Conservation (phyloP, 2,888 invertebrate species). For the Scaptomyza tumidula region DNA sequence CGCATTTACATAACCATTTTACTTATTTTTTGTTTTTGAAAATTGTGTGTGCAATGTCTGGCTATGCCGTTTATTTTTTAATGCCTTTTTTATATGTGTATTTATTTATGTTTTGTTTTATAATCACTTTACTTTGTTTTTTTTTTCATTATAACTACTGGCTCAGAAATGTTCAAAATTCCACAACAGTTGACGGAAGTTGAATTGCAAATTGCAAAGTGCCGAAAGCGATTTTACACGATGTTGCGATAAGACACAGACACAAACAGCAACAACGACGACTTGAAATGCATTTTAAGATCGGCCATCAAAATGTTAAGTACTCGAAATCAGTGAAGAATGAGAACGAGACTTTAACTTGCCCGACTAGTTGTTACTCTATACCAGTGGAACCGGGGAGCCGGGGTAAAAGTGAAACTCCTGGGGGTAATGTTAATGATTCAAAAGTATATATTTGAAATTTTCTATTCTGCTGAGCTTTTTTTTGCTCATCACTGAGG, state of each 20-base stretch:
- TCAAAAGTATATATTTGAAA: no score
- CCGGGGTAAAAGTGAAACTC: no score
- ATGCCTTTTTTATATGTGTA: slow-evolving; percentile 37
- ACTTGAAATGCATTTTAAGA: slow-evolving; percentile 58
- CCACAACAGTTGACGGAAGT: slow-evolving; percentile 70
- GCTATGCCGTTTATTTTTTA: slow-evolving; percentile 18
- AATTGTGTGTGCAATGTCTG: slow-evolving; percentile 11
- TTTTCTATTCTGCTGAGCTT: no score
- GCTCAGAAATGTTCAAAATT: slow-evolving; percentile 55
- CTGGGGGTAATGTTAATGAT: no score
- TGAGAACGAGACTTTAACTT: not conserved
- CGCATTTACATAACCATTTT: slow-evolving; percentile 71
- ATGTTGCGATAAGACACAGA: slow-evolving; percentile 40
- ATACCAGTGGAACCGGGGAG: no score
- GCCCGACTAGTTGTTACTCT: not conserved
- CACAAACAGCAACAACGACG: slow-evolving; percentile 34
- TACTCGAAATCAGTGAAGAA: not conserved
- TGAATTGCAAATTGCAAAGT: slow-evolving; percentile 70
- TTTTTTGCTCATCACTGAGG: no score
- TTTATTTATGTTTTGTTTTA: slow-evolving; percentile 2
- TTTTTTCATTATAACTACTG: slow-evolving; percentile 17
- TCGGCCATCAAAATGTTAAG: slow-evolving; percentile 28
- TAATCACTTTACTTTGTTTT: slow-evolving; percentile 5
- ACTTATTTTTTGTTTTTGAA: slow-evolving; percentile 32
- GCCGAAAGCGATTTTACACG: slow-evolving; percentile 52